A percentile compares a stretch with the other conserved stretches of the same genome.
These are phyloP conservation scores for Sinelater perroti DNA, from an alignment of 2,888 invertebrate species.

Conservation along the genomic window DNA sequence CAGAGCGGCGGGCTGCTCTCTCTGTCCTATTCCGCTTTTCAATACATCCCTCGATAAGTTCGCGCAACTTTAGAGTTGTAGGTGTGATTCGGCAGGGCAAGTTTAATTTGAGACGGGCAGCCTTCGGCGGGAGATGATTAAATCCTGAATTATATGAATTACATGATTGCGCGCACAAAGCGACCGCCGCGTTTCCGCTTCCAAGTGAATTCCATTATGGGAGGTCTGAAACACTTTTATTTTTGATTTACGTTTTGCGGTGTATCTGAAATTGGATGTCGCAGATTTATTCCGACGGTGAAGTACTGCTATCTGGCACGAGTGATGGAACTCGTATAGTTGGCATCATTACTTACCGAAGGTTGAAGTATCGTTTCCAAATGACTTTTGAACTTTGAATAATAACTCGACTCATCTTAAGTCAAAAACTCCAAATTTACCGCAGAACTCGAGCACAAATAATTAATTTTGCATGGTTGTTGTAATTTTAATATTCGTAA, in stretches of 20 bases:
- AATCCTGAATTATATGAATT: constrained; percentile 2
- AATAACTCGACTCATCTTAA: no score
- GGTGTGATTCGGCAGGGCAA: neutral
- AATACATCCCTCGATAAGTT: neutral
- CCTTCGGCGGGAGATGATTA: neutral
- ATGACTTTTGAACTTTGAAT: constrained; percentile 8
- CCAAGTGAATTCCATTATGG: neutral
- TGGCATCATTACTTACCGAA: constrained; percentile 4
- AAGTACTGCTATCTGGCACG: constrained; percentile 1
- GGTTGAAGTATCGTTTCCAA: constrained; percentile 6
- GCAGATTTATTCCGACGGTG: neutral
- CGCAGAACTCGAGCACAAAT: no score
- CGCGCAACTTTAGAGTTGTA: constrained; percentile 6
- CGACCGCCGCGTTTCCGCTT: neutral
- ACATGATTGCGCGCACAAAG: neutral
- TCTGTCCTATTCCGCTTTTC: constrained; percentile 7
- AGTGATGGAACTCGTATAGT: no score
- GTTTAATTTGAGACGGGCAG: constrained; percentile 16
- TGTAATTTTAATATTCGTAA: no score
- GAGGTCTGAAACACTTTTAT: neutral
- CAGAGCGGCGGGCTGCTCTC: constrained; percentile 2
- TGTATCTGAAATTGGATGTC: constrained; percentile 9
- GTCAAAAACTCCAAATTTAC: no score
- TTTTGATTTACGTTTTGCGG: neutral
- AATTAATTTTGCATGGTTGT: no score